Evolutionary conservation across 2,113 vertebrate species (phyloP).

Genomic region (Carollia perspicillata): DNA sequence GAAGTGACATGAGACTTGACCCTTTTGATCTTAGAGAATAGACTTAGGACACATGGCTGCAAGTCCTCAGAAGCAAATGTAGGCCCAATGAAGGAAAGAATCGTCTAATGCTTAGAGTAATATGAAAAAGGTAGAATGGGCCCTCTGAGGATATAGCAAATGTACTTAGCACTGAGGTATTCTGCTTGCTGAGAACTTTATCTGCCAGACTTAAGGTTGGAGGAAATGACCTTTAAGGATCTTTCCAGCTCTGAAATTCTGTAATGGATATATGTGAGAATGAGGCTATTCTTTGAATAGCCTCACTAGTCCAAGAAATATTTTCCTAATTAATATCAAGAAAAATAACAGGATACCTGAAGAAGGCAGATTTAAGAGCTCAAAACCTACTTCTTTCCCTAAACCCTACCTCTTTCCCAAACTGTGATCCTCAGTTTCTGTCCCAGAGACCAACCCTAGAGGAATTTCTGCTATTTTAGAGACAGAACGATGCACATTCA

Average conservation of each 20-base stretch:
- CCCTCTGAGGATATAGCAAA: background rate
- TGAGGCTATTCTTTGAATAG: background rate
- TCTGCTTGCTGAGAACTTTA: background rate
- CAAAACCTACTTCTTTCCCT: background rate
- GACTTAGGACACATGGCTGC: background rate
- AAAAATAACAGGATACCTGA: constrained; percentile 4
- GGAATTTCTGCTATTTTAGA: constrained; percentile 11
- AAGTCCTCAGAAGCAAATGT: background rate
- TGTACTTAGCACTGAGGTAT: background rate
- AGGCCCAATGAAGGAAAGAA: background rate
- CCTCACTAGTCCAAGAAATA: background rate
- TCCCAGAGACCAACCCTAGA: background rate
- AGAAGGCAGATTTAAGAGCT: background rate
- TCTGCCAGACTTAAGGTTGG: background rate
- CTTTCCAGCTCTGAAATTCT: constrained; percentile 24
- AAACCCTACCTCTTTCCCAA: background rate
- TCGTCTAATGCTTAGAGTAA: background rate
- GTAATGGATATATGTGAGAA: background rate
- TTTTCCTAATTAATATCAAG: background rate
- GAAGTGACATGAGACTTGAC: background rate
- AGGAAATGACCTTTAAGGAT: background rate
- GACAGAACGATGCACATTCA: background rate
- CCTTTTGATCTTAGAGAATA: background rate
- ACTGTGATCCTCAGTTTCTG: background rate
- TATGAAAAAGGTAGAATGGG: background rate